A percentile compares a stretch with the other conserved stretches of the same genome.
These are phyloP conservation scores for Dermatemys mawii DNA, from an alignment of 2,113 vertebrate species.

Conservation along the genomic window DNA sequence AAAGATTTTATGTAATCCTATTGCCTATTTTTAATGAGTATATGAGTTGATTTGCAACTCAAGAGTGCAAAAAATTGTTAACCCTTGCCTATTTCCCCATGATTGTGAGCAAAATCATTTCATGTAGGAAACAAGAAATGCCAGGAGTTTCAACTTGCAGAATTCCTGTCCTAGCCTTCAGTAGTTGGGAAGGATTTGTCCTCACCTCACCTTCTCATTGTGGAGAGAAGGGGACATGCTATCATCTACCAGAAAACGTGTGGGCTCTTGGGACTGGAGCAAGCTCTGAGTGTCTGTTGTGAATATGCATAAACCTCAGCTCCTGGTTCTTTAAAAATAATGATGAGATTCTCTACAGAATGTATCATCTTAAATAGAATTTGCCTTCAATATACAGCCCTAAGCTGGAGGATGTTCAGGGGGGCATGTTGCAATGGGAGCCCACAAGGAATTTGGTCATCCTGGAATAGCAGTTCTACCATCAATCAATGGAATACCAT, in stretches of 20 bases:
- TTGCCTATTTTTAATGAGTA: not conserved
- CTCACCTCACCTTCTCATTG: not conserved
- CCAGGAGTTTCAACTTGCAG: not conserved
- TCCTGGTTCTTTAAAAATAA: conserved; percentile 4
- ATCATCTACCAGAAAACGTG: not conserved
- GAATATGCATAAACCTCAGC: not conserved
- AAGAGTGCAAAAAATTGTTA: not conserved
- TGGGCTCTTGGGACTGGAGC: not conserved
- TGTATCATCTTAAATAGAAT: not conserved
- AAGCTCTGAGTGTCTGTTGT: conserved; percentile 3
- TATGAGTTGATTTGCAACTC: not conserved
- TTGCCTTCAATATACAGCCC: not conserved
- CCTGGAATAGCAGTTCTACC: not conserved
- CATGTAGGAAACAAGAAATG: not conserved
- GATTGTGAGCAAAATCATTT: not conserved
- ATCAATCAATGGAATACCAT: conserved; percentile 56
- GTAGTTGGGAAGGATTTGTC: not conserved
- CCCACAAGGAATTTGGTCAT: conserved; percentile 15
- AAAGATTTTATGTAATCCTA: not conserved
- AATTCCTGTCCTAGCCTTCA: not conserved
- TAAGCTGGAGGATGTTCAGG: not conserved
- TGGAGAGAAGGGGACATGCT: not conserved
- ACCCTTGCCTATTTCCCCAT: not conserved
- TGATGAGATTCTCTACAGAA: not conserved
- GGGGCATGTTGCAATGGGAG: conserved; percentile 1